phyloP scores from a whole-genome alignment of 2,888 invertebrate genomes.

The Idaea dimidiata region DNA sequence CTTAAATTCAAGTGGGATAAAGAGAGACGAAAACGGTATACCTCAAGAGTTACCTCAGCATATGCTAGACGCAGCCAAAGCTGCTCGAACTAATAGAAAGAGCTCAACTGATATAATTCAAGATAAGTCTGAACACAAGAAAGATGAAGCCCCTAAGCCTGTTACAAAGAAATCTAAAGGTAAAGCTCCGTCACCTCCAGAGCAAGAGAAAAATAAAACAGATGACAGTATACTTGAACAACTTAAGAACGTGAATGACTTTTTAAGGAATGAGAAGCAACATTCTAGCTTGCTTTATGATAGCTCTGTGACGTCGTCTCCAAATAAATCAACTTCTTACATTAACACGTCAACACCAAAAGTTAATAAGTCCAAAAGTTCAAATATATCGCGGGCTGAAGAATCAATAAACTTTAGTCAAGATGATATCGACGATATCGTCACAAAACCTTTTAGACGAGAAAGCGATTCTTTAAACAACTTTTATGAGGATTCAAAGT shows the following conservation, averaged over 20 bases:
- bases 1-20: constrained; percentile 81
- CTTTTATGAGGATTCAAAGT: constrained; percentile 70
- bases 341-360: constrained; percentile 77
- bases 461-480: constrained; percentile 76
- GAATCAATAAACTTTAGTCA: constrained; percentile 72
- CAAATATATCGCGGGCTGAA: constrained; percentile 49
- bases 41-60: constrained; percentile 87
- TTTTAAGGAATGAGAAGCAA: constrained; percentile 66
- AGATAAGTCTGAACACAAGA: constrained; percentile 54
- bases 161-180: constrained; percentile 83
- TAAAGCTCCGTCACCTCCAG: constrained; percentile 88
- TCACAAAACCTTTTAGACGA: constrained; percentile 69
- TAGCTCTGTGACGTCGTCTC: constrained; percentile 40
- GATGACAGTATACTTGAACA: constrained; percentile 74
- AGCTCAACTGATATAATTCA: constrained; percentile 63
- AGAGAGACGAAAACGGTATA: constrained; percentile 81
- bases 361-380: constrained; percentile 60
- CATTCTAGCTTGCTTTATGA: constrained; percentile 64
- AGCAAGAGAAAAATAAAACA: constrained; percentile 69
- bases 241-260: constrained; percentile 63
- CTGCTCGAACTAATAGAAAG: constrained; percentile 84
- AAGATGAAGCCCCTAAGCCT: constrained; percentile 58
- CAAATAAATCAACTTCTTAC: constrained; percentile 45
- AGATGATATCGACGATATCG: constrained; percentile 79
- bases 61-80: constrained; percentile 86